phyloP scores from a whole-genome alignment of 2,888 invertebrate species.

The Drosophila koepferae region DNA sequence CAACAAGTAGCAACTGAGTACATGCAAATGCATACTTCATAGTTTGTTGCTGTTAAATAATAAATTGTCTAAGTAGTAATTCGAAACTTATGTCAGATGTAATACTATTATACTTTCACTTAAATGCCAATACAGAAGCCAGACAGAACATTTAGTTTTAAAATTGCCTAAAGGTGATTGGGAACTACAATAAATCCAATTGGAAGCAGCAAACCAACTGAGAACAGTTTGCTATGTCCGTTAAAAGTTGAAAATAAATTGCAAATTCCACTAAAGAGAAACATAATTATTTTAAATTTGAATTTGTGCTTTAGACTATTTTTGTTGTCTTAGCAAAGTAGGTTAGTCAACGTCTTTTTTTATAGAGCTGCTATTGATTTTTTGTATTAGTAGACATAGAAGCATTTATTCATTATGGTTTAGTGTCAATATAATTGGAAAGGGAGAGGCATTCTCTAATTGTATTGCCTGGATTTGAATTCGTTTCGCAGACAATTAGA shows the following conservation, averaged over 20 bases:
- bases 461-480: slow-evolving; percentile 1
- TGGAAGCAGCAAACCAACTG: background rate
- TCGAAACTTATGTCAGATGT: background rate
- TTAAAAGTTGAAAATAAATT: background rate
- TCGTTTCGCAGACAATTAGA: slow-evolving; percentile 24
- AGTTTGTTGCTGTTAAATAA: background rate
- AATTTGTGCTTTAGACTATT: background rate
- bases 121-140: background rate
- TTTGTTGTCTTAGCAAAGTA: background rate
- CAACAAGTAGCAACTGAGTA: background rate
- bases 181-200: background rate
- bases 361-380: background rate
- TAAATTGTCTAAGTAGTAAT: background rate
- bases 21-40: background rate
- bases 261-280: background rate
- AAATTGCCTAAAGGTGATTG: background rate
- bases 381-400: background rate
- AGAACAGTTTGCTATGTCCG: background rate
- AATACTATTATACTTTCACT: background rate
- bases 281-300: background rate
- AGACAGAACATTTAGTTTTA: background rate
- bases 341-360: slow-evolving; percentile 1
- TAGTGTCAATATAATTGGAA: slow-evolving; percentile 20
- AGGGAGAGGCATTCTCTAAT: slow-evolving; percentile 23
- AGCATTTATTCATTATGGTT: background rate